Conservation (phyloP, 1,140 invertebrate genomes). For the Chironomus striatipennis region DNA sequence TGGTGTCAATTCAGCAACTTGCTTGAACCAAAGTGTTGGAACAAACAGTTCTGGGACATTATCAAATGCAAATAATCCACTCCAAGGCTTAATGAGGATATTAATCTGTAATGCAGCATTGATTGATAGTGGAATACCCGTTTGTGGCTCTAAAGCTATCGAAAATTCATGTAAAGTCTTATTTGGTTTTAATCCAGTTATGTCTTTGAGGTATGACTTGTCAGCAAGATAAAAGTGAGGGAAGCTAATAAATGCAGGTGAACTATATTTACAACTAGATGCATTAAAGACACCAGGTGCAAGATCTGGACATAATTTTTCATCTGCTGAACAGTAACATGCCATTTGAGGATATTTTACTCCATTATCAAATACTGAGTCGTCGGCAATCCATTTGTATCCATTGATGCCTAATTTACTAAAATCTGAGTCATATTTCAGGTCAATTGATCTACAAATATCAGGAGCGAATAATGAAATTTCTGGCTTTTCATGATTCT, state of each 20-base stretch:
- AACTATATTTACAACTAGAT: constrained; percentile 57
- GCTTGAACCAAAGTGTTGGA: constrained; percentile 68
- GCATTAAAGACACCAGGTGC: constrained; percentile 54
- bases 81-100: constrained; percentile 50
- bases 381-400: constrained; percentile 49
- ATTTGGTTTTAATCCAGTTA: constrained; percentile 62
- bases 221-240: constrained; percentile 83
- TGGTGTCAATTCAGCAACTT: constrained; percentile 51
- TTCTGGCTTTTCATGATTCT: constrained; percentile 42
- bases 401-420: constrained; percentile 47
- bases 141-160: constrained; percentile 61
- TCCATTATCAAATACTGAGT: constrained; percentile 58
- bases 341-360: constrained; percentile 48
- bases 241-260: constrained; percentile 72
- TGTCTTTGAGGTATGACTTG: constrained; percentile 48
- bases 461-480: constrained; percentile 59
- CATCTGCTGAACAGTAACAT: constrained; percentile 44
- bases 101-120: constrained; percentile 65
- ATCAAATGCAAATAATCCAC: constrained; percentile 47
- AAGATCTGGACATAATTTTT: constrained; percentile 41
- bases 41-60: constrained; percentile 45
- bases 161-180: constrained; percentile 57
- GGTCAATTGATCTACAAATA: constrained; percentile 52
- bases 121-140: constrained; percentile 56
- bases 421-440: constrained; percentile 35